Evolutionary conservation across 1,140 invertebrate genomes (phyloP).

Genomic region (Pogonus chalceus): DNA sequence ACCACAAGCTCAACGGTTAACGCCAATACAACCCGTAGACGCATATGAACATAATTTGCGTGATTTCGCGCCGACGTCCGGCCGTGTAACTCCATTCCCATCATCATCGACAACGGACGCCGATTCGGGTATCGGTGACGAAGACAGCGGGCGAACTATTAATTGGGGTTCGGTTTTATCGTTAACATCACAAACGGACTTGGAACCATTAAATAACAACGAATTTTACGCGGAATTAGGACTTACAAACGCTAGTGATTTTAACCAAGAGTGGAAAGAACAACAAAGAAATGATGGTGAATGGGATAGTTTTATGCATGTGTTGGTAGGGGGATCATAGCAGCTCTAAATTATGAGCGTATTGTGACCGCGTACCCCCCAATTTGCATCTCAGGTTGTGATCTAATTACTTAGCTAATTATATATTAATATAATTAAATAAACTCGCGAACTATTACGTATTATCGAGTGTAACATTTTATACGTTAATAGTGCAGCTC

Average conservation of each 20-base stretch:
- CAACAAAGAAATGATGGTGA: slow-evolving; percentile 18
- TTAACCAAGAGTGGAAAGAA: slow-evolving; percentile 32
- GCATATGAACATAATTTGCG: slow-evolving; percentile 40
- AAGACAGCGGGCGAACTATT: slow-evolving; percentile 63
- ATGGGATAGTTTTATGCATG: slow-evolving; percentile 35
- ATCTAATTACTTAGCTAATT: slow-evolving; percentile 24
- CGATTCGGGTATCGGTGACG: slow-evolving; percentile 68
- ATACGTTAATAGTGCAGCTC: slow-evolving; percentile 30
- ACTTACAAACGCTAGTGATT: slow-evolving; percentile 21
- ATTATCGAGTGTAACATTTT: slow-evolving; percentile 9
- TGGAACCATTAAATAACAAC: slow-evolving; percentile 73
- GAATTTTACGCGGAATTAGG: slow-evolving; percentile 48
- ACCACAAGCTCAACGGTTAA: slow-evolving; percentile 26
- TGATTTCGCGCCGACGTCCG: slow-evolving; percentile 38
- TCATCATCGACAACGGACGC: slow-evolving; percentile 41
- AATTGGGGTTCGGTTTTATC: slow-evolving; percentile 86
- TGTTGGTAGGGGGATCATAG: slow-evolving; percentile 34
- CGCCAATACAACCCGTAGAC: slow-evolving; percentile 27
- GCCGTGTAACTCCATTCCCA: slow-evolving; percentile 52
- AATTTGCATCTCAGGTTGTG: slow-evolving; percentile 34
- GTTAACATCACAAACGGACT: slow-evolving; percentile 69
- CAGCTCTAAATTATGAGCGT: slow-evolving; percentile 24
- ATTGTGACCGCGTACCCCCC: no score
- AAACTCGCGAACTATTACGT: no score
- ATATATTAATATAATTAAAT: slow-evolving; percentile 9